These are phyloP conservation scores for Pogonomyrmex californicus DNA, from an alignment of 1,140 invertebrate species.

Conservation along the genomic window DNA sequence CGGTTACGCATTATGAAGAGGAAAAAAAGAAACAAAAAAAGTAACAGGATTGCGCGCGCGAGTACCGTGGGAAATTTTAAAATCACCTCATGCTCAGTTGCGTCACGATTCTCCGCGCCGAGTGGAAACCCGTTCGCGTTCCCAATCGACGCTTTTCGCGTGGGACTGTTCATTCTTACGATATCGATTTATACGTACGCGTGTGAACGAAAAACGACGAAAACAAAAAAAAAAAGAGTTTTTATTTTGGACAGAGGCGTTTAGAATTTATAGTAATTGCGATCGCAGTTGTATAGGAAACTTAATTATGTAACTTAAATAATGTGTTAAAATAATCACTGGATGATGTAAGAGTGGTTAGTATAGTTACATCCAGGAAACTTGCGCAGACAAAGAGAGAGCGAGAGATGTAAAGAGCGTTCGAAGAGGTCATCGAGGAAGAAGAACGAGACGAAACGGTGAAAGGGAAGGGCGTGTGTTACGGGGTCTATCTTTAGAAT, in stretches of 20 bases:
- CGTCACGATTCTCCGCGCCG: constrained; percentile 31
- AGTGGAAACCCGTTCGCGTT: neutral
- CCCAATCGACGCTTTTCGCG: neutral
- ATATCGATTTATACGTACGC: too few relatives aligned
- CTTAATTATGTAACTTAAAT: neutral
- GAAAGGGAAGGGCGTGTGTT: constrained; percentile 65
- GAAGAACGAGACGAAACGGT: constrained; percentile 72
- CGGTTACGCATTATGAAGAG: neutral
- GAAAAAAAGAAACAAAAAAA: neutral
- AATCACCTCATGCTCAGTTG: constrained; percentile 19
- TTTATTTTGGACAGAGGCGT: neutral
- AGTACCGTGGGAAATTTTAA: constrained; percentile 36
- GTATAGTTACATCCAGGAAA: neutral
- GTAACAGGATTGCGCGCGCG: neutral
- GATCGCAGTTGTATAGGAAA: neutral
- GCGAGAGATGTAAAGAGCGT: constrained; percentile 26
- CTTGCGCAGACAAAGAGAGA: constrained; percentile 1
- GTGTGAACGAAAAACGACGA: too few relatives aligned
- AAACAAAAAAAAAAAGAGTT: neutral
- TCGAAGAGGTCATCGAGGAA: constrained; percentile 47
- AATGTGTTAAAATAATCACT: constrained; percentile 7
- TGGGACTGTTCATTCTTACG: constrained; percentile 8
- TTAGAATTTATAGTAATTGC: neutral
- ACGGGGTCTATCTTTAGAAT: constrained; percentile 82
- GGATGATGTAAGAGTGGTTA: neutral